Conservation (phyloP, 1,140 invertebrate species). For the Psilanteris sp. region DNA sequence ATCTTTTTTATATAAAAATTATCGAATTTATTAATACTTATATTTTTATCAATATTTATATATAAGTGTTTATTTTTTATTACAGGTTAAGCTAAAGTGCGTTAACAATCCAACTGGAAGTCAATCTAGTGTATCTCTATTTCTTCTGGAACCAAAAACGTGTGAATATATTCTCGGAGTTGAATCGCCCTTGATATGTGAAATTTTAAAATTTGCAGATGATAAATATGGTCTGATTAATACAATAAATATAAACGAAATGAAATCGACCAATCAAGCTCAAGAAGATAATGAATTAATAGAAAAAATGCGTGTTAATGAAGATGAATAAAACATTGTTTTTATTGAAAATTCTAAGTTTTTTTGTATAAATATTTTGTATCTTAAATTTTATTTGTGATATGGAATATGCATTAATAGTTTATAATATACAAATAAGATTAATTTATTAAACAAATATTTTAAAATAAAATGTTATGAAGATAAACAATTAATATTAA, state of each 20-base stretch:
- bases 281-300: conserved; percentile 68
- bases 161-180: conserved; percentile 96
- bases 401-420: neutral
- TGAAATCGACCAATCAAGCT: conserved; percentile 62
- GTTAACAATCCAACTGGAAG: conserved; percentile 83
- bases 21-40: too few relatives aligned
- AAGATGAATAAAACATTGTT: conserved; percentile 66
- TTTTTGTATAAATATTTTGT: neutral
- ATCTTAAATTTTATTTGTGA: conserved; percentile 15
- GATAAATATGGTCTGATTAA: conserved; percentile 83
- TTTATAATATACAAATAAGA: too few relatives aligned
- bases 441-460: too few relatives aligned
- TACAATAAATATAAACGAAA: conserved; percentile 78
- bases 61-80: too few relatives aligned
- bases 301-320: conserved; percentile 72
- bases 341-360: conserved; percentile 3
- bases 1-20: conserved; percentile 1
- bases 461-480: too few relatives aligned
- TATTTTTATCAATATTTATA: too few relatives aligned
- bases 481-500: too few relatives aligned
- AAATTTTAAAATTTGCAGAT: conserved; percentile 88
- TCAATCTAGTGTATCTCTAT: conserved; percentile 90
- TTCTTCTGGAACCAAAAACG: conserved; percentile 92
- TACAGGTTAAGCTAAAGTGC: conserved; percentile 89
- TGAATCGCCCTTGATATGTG: conserved; percentile 93